Conservation (phyloP, 2,797 vertebrate genomes). For the Schizopygopsis pylzovi region DNA sequence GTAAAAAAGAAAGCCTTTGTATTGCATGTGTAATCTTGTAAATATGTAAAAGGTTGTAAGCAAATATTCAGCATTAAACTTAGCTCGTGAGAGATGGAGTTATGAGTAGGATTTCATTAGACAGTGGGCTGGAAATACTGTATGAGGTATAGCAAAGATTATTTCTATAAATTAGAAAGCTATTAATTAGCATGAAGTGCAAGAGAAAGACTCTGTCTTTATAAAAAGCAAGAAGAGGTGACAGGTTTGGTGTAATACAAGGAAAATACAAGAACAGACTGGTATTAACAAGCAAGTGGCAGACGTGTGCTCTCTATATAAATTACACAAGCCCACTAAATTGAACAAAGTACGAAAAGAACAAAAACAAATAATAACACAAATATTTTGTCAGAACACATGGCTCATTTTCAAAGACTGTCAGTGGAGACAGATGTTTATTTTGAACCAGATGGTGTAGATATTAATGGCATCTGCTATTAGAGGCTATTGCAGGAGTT, state of each 20-base stretch:
- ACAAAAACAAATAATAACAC: no score
- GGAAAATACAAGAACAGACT: background rate
- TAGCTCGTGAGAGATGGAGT: background rate
- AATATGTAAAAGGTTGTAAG: slow-evolving; percentile 32
- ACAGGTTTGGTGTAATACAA: background rate
- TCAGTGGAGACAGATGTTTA: background rate
- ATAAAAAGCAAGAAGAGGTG: background rate
- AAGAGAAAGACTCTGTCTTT: background rate
- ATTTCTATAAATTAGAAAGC: slow-evolving; percentile 9
- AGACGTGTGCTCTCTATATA: background rate
- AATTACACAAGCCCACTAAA: background rate
- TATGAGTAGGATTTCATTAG: background rate
- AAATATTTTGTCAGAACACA: background rate
- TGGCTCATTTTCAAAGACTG: background rate
- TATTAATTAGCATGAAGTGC: background rate
- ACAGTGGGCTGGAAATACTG: background rate
- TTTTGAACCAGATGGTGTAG: background rate
- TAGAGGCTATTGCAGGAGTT: background rate
- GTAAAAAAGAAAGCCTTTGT: slow-evolving; percentile 6
- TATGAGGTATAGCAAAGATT: background rate
- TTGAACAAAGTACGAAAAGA: background rate
- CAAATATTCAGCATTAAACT: slow-evolving; percentile 7
- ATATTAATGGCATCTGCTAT: slow-evolving; percentile 3
- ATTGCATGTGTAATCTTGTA: slow-evolving; percentile 33
- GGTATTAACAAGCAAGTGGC: background rate